Percentiles rank a stretch among this genome's conserved stretches.
These are phyloP conservation scores for Drosophila atroscutellata DNA, from an alignment of 2,888 invertebrate species.

Conservation along the genomic window DNA sequence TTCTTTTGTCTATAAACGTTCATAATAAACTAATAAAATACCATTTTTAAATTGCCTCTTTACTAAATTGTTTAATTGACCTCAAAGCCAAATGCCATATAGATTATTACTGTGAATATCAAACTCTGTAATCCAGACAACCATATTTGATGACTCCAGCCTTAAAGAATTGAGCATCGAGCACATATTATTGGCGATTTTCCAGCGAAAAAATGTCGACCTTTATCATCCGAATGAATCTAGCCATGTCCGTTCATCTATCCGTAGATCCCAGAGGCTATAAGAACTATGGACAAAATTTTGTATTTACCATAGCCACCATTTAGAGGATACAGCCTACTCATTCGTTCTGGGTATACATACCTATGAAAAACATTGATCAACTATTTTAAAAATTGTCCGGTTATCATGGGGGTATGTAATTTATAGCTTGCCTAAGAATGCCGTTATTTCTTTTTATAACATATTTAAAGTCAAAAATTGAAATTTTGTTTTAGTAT, in stretches of 20 bases:
- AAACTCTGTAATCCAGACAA: background rate
- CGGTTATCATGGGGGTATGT: too few relatives aligned
- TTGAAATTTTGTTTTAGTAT: background rate
- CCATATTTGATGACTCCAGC: background rate
- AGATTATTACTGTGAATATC: background rate
- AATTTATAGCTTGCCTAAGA: too few relatives aligned
- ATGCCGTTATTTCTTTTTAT: background rate
- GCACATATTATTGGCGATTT: background rate
- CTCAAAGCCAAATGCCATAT: background rate
- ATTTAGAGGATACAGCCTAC: too few relatives aligned
- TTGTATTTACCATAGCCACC: too few relatives aligned
- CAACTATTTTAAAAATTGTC: too few relatives aligned
- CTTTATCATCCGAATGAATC: too few relatives aligned
- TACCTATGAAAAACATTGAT: too few relatives aligned
- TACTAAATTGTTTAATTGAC: background rate
- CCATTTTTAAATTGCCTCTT: background rate
- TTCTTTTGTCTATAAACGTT: too few relatives aligned
- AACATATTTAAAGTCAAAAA: background rate
- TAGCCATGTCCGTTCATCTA: background rate
- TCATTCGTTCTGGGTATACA: too few relatives aligned
- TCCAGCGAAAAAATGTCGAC: background rate
- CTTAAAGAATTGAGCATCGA: background rate
- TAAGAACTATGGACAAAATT: background rate
- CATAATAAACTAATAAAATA: background rate
- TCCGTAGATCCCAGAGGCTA: background rate